These are phyloP conservation scores for Sesamia nonagrioides DNA, from an alignment of 1,140 invertebrate species.

Conservation along the genomic window DNA sequence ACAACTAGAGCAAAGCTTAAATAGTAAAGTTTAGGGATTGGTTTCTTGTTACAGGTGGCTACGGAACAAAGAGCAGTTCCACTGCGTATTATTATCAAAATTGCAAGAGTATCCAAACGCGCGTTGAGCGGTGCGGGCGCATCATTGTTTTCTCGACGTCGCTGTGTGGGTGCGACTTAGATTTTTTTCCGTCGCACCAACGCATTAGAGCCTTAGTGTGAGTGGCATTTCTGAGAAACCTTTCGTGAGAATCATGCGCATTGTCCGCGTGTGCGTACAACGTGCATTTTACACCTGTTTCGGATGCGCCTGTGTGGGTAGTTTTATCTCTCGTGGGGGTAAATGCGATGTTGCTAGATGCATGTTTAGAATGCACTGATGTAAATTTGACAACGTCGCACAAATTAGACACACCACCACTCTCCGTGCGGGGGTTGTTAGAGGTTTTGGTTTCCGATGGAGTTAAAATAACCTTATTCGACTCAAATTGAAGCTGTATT, in stretches of 20 bases:
- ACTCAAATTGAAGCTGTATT: neutral
- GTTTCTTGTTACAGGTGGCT: neutral
- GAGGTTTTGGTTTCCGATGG: neutral
- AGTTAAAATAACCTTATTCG: neutral
- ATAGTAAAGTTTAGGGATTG: neutral
- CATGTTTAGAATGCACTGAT: conserved; percentile 71
- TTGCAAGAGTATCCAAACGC: conserved; percentile 48
- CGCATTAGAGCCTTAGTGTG: conserved; percentile 60
- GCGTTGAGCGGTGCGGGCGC: conserved; percentile 37
- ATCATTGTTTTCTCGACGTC: conserved; percentile 57
- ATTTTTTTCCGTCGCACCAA: conserved; percentile 67
- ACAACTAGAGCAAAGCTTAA: neutral
- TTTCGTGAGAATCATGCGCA: conserved; percentile 34
- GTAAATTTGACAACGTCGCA: conserved; percentile 84
- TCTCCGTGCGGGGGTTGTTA: conserved; percentile 49
- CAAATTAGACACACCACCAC: conserved; percentile 35
- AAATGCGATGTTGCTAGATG: conserved; percentile 79
- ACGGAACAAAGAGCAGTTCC: neutral
- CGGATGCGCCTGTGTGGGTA: conserved; percentile 47
- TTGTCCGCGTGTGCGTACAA: conserved; percentile 49
- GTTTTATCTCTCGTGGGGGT: conserved; percentile 52
- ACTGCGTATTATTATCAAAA: conserved; percentile 33
- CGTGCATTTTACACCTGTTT: conserved; percentile 64
- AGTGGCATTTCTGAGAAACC: conserved; percentile 60
- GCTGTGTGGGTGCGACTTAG: conserved; percentile 58